phyloP scores from a whole-genome alignment of 2,888 invertebrate genomes.

The Protophormia terraenovae region DNA sequence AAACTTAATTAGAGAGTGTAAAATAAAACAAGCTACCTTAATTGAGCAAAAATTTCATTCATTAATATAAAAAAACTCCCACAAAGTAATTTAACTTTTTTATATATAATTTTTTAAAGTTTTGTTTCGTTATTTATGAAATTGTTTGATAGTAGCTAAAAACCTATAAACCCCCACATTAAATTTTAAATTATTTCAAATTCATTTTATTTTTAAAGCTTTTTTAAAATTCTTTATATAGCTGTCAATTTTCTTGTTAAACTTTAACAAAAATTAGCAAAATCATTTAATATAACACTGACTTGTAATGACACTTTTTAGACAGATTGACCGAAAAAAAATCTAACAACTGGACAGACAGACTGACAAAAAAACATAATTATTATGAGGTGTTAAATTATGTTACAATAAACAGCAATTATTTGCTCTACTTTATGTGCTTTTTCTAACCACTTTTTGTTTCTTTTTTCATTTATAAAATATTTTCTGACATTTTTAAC shows the following conservation, averaged over 20 bases:
- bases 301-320: constrained; percentile 37
- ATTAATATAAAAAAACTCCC: neutral
- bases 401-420: constrained; percentile 24
- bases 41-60: neutral
- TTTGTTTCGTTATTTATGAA: neutral
- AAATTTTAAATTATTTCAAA: neutral
- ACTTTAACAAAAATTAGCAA: neutral
- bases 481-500: constrained; percentile 4
- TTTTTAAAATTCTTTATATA: neutral
- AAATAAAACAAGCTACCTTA: constrained; percentile 5
- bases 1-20: neutral
- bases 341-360: too few relatives aligned
- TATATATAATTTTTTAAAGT: neutral
- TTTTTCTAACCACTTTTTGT: neutral
- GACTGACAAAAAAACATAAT: neutral
- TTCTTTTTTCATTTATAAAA: neutral
- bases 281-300: constrained; percentile 4
- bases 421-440: constrained; percentile 39
- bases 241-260: neutral
- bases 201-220: neutral
- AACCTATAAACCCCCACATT: neutral
- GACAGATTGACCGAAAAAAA: neutral
- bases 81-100: neutral
- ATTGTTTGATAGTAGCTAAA: neutral
- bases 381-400: constrained; percentile 35